Evolutionary conservation across 1,140 invertebrate species (phyloP), one percentile per base, ranked within the genome.

Genomic region (Delia radicum): DNA sequence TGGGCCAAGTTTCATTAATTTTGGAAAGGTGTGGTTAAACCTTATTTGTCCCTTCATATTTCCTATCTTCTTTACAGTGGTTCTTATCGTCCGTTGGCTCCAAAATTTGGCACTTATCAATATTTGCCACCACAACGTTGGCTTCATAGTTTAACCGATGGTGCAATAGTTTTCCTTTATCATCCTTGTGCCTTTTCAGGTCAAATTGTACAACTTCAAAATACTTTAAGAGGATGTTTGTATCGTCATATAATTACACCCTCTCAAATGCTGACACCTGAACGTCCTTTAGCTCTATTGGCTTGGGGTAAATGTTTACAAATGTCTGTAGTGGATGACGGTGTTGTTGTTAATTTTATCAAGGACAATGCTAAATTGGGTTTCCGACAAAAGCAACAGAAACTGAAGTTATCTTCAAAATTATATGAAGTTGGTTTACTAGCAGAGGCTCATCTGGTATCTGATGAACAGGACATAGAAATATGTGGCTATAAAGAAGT

Each of bases 111-210:
- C 46, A 93, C 94, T 85, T 96, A 96, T 83, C 89, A 87, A 74
- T 96, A 92, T 87, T 75, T 96, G 46, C 95, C 95, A 7, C 89
- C 87, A 71, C 94, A 97, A 83, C 87, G 95, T 79, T 97, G 94
- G 93, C 77, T 96, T 7, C 94, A 96, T 80, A 95, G 90, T 85
- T 87, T 96, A 33, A 95, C 96, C 90, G 95, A 96, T 86, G 95
- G 95, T 73, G 92, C 91, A 3, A 88, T 96, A 46, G 93, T 95
- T 0, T 92, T 96, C 90, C 85, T 97, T 8, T 96, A 96, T 82
- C 94, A 97, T 89, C 95, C 95, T 1, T 97, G 95, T 87, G 92
- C 94, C 8, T 90, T 94, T 87, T 87, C 87, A 1, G 76, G 87
- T 5, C 89, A 94, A 87, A 90, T 96, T 0, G 81, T 91, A 37